Evolutionary conservation across 2,113 vertebrate genomes (phyloP), one percentile per base, ranked within the genome.

Genomic region (Paraplagusia blochii): DNA sequence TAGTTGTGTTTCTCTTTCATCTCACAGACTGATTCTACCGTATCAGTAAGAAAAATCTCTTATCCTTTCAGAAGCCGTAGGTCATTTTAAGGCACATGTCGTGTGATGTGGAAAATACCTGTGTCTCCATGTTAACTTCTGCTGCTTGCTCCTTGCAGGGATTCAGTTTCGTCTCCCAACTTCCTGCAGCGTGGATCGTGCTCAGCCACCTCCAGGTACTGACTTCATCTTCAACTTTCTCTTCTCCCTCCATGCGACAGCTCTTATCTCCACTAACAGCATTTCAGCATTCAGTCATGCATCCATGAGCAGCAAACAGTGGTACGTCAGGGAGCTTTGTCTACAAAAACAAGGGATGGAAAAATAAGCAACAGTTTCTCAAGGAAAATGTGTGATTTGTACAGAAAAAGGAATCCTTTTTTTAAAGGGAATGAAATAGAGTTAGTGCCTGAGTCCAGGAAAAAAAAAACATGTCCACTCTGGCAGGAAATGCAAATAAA

Each of bases 91-190:
- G 33, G 11, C 66, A 53, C 35, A 44, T 3, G 12, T 42, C 19
- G 13, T 46, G 18, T 61, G 35, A 54, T 47, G 39, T 58, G 33
- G 63, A 38, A 11, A 5, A 44, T 76, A 42, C 64, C 64, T 61
- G 46, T 12, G 51, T 55, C 42, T 22, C 53, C 0, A 46, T 53
- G 66, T 2, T 91, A 86, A 91, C 77, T 54, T 48, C 2, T 63
- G 58, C 44, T 38, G 59, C 81, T 81, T 88, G 61, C 78, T 86
- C 66, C 73, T 89, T 87, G 52, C 85, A 92, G 90, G 90, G 82
- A 92, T 92, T 89, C 90, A 92, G 85, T 92, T 92, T 82, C 90
- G 90, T 76, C 88, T 92, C 74, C 90, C 90, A 63, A 85, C 90
- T 80, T 84, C 90, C 59, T 92, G 90, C 84, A 85, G 84, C 35